Evolutionary conservation across 2,113 vertebrate species (phyloP).

Genomic region (Sebastes schlegelii): DNA sequence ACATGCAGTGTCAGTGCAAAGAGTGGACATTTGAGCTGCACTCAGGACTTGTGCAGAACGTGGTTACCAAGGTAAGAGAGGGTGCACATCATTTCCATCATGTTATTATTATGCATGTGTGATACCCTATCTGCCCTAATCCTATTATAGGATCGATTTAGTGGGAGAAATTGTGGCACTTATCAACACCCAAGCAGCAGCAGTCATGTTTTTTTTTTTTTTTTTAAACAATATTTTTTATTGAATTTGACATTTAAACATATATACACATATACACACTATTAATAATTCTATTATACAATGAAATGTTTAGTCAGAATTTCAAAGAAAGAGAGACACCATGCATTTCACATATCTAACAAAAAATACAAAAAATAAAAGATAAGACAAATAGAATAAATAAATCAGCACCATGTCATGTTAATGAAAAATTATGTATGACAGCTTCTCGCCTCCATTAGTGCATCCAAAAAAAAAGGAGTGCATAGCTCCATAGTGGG

Average conservation of each 20-base stretch:
- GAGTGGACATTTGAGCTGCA: slow-evolving; percentile 88
- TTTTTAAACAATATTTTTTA: too few relatives aligned
- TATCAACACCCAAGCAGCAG: background rate
- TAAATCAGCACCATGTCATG: too few relatives aligned
- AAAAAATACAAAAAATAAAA: too few relatives aligned
- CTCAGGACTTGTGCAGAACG: slow-evolving; percentile 90
- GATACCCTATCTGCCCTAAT: background rate
- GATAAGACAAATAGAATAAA: too few relatives aligned
- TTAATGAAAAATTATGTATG: background rate
- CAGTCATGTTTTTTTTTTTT: background rate
- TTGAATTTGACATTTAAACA: too few relatives aligned
- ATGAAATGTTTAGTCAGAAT: too few relatives aligned
- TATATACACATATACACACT: background rate
- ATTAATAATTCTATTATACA: too few relatives aligned
- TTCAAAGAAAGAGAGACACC: too few relatives aligned
- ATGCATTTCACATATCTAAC: too few relatives aligned
- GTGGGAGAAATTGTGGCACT: background rate
- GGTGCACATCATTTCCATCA: slow-evolving; percentile 35
- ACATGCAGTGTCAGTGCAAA: slow-evolving; percentile 84
- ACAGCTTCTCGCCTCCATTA: slow-evolving; percentile 30
- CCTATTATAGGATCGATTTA: slow-evolving; percentile 15
- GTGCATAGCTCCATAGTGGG: slow-evolving; percentile 28
- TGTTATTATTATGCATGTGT: slow-evolving; percentile 20
- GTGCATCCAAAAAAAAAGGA: background rate
- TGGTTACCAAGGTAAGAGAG: slow-evolving; percentile 94